Percentiles rank a stretch among this genome's conserved stretches.
Conservation (phyloP, 2,797 vertebrate species). For the Syndactyla subalaris region DNA sequence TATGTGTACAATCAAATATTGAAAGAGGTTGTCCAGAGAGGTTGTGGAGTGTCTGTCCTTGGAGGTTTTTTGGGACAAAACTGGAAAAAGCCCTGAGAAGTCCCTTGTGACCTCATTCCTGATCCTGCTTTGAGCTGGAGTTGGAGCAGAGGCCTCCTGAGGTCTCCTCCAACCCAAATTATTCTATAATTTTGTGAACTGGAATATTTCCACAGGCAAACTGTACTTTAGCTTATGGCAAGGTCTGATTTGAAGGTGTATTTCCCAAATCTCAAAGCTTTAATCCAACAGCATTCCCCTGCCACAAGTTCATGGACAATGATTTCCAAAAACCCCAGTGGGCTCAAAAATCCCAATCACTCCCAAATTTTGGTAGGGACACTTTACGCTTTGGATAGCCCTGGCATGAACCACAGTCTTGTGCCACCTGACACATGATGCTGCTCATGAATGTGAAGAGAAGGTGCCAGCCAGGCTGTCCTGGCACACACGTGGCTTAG, state of each 20-base stretch:
- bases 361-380: not conserved
- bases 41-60: not conserved
- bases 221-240: not conserved
- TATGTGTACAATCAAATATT: not conserved
- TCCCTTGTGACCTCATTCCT: not conserved
- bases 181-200: not conserved
- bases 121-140: not conserved
- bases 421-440: not conserved
- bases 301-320: not conserved
- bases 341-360: not conserved
- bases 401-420: not conserved
- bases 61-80: not conserved
- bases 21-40: not conserved
- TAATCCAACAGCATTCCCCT: not conserved
- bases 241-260: not conserved
- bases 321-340: not conserved
- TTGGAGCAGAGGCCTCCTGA: not conserved
- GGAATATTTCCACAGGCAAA: not conserved
- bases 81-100: not conserved
- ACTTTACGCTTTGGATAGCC: not conserved
- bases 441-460: not conserved
- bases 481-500: too few species aligned
- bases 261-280: not conserved
- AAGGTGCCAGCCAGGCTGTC: not conserved
- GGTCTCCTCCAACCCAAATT: not conserved